Base-by-base conservation (phyloP, 2,888 invertebrate genomes). In the Nycteola revayana region DNA sequence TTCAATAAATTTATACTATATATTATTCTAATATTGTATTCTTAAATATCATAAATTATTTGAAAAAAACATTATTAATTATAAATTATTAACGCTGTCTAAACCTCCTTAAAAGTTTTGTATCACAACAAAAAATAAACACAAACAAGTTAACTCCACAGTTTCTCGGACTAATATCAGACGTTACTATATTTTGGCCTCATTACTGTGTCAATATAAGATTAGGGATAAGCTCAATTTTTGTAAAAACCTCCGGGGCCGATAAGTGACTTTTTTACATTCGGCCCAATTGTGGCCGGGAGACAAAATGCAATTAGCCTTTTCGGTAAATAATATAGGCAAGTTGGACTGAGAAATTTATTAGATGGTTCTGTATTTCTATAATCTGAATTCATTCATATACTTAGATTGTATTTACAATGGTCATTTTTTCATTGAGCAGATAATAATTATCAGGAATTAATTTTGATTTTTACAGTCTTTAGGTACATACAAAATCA, bases 201-300 rank as follows among this genome's bases (percentile, higher is more conserved):
- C 83, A 88, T 88, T 88, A 88, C 87, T 65, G 69, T 86, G 88
- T 88, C 88, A 88, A 88, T 88, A 80, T 73, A 71, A 88, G 86
- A 88, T 88, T 87, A 87, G 83, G 87, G 87, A 85, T 87, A 84
- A 85, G 73, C 74, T 80, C 74, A 81, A 81, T 75, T 82, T 82
- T 63, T 57, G 58, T 64, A 67, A 74, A 67, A 75, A 66, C 62
- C 57, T 58, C 58, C 61, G 47, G 52, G 52, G 36, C 36, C 31
- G 39, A 76, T 80, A 75, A 73, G 70, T 66, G 62, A 62, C 64
- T 77, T 83, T 82, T 82, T 84, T 77, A 67, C 54, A 47, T 58
- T 43, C 50, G 64, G 60, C 66, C 68, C 74, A 75, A 80, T 77
- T 75, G 75, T 70, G 43, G 81, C 84, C 84, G 68, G 80, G 60